Evolutionary conservation across 2,113 vertebrate genomes (phyloP).

Genomic region (Chelonoidis abingdonii): DNA sequence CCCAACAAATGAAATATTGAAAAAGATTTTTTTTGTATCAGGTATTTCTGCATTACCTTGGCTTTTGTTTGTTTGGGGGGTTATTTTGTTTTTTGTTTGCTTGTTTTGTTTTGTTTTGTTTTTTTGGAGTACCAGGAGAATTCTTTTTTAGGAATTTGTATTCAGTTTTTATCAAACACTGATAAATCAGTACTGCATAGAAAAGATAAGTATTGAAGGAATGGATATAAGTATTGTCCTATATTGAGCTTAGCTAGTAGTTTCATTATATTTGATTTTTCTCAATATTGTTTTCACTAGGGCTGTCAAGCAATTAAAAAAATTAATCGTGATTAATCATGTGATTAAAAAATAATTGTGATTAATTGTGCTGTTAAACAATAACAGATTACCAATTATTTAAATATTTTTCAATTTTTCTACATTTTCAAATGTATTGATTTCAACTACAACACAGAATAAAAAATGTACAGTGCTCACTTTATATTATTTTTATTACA

Average conservation of each 20-base stretch:
- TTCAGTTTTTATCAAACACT: not conserved
- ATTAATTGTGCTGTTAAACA: too few relatives aligned
- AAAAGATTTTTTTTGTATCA: not conserved
- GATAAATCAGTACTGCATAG: not conserved
- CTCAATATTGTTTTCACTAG: not conserved
- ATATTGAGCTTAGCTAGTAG: not conserved
- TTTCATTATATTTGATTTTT: not conserved
- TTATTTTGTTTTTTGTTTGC: too few relatives aligned
- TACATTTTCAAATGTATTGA: too few relatives aligned
- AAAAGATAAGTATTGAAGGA: not conserved
- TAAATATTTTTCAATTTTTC: too few relatives aligned
- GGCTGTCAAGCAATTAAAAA: too few relatives aligned
- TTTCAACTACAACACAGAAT: too few relatives aligned
- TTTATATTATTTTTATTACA: too few relatives aligned
- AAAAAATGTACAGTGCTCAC: too few relatives aligned
- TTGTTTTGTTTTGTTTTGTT: too few relatives aligned
- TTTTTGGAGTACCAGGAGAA: not conserved
- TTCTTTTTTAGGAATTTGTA: not conserved
- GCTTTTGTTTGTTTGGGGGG: not conserved
- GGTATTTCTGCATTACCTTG: not conserved
- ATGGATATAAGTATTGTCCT: not conserved
- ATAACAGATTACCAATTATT: too few relatives aligned
- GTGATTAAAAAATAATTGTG: too few relatives aligned
- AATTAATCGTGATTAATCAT: too few relatives aligned
- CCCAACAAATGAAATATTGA: not conserved